Evolutionary conservation across 2,888 invertebrate species (phyloP).

Genomic region (Reticulitermes lucifugus): DNA sequence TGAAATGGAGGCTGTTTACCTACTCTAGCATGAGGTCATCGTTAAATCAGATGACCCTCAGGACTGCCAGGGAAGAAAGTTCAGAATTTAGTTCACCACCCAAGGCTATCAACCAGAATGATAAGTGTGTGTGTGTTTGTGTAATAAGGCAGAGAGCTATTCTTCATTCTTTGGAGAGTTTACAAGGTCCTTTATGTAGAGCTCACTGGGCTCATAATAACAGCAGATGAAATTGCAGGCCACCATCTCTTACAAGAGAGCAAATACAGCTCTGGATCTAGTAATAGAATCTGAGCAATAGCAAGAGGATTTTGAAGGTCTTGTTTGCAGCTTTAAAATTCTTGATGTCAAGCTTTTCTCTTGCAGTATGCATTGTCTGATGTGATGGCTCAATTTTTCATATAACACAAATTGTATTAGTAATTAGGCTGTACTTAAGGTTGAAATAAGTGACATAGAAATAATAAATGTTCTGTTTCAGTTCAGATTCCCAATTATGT

Average conservation of each 20-base stretch:
- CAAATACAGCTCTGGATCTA: neutral
- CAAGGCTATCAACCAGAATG: neutral
- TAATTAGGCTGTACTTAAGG: no score
- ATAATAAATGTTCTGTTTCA: no score
- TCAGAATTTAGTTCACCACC: neutral
- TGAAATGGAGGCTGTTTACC: conserved; percentile 10
- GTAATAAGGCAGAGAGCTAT: neutral
- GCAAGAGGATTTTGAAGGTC: no score
- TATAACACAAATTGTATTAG: no score
- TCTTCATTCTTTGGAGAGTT: neutral
- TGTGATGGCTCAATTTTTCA: no score
- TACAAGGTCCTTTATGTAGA: neutral
- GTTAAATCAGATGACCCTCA: neutral
- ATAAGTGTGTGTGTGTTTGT: neutral
- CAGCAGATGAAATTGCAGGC: neutral
- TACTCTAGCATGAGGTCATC: neutral
- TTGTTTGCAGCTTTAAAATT: no score
- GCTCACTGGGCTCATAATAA: neutral
- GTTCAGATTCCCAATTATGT: no score
- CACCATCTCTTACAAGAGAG: neutral
- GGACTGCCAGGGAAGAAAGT: neutral
- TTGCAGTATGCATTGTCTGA: no score
- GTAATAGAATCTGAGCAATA: neutral
- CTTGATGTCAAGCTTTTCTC: no score
- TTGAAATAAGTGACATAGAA: no score